Evolutionary conservation across 2,888 invertebrate genomes (phyloP).

Genomic region (Coleophora deauratella): DNA sequence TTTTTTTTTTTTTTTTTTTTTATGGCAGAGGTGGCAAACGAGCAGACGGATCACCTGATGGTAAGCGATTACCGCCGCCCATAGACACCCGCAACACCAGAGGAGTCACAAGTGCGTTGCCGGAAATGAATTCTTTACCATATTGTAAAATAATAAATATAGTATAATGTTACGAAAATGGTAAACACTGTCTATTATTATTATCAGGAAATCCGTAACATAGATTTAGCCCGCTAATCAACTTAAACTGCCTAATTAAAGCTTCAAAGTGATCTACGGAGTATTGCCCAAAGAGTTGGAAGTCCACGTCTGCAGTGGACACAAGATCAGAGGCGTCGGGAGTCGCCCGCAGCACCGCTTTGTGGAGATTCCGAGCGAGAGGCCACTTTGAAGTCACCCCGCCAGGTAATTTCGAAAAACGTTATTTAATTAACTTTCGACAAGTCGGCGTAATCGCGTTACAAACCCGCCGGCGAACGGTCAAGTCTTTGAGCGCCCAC

Average conservation of each 20-base stretch:
- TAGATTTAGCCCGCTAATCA: no score
- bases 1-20: no score
- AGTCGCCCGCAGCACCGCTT: slow-evolving; percentile 62
- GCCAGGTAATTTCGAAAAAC: slow-evolving; percentile 71
- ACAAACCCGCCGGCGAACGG: slow-evolving; percentile 65
- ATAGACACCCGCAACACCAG: no score
- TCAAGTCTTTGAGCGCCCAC: slow-evolving; percentile 58
- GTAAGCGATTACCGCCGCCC: no score
- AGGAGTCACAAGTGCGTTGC: no score
- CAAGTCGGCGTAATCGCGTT: slow-evolving; percentile 71
- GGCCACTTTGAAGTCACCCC: slow-evolving; percentile 62
- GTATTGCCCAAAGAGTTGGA: slow-evolving; percentile 40
- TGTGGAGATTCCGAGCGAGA: slow-evolving; percentile 50
- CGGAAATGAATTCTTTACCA: no score
- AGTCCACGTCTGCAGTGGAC: slow-evolving; percentile 46
- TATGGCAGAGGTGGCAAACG: no score
- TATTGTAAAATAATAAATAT: no score
- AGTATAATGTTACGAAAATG: no score
- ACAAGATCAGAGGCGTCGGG: slow-evolving; percentile 45
- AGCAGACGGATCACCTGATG: no score
- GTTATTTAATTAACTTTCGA: slow-evolving; percentile 75
- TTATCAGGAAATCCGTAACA: no score
- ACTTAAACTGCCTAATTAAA: background rate
- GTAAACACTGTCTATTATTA: no score
- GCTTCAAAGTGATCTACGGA: slow-evolving; percentile 3